A percentile compares a stretch with the other conserved stretches of the same genome.
These are phyloP conservation scores for Cephus nigrinus DNA, from an alignment of 2,888 invertebrate species.

Conservation along the genomic window DNA sequence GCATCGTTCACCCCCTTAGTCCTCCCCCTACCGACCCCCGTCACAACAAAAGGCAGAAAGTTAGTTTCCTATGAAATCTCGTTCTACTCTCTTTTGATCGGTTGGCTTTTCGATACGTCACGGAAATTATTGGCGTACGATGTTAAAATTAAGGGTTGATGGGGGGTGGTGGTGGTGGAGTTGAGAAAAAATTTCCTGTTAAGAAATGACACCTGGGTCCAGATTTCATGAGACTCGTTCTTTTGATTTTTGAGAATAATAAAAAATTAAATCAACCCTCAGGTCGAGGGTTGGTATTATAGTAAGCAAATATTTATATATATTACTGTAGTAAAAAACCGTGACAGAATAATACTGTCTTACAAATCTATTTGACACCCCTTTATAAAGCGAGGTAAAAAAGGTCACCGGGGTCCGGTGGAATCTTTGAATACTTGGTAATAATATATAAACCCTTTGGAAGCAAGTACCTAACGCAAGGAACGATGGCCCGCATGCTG, in stretches of 20 bases:
- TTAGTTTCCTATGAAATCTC: conserved; percentile 54
- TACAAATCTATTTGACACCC: too few species aligned
- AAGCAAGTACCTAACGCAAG: background rate
- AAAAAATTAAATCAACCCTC: background rate
- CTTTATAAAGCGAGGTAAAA: too few species aligned
- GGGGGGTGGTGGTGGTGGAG: background rate
- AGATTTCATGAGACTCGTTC: background rate
- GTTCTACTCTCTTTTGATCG: background rate
- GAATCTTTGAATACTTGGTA: background rate
- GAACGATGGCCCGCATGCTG: conserved; percentile 31
- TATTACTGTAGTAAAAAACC: too few species aligned
- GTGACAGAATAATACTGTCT: too few species aligned
- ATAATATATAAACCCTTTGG: background rate
- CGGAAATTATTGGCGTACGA: background rate
- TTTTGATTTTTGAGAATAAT: background rate
- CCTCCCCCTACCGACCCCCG: conserved; percentile 5
- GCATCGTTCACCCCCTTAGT: conserved; percentile 26
- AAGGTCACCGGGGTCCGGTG: too few species aligned
- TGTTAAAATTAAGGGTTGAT: background rate
- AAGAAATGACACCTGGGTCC: background rate
- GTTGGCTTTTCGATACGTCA: background rate
- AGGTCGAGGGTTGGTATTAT: background rate
- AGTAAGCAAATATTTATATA: too few species aligned
- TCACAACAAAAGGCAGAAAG: conserved; percentile 57
- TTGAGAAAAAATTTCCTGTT: background rate